phyloP scores from a whole-genome alignment of 2,113 vertebrate species.

The Bubo blakistoni region DNA sequence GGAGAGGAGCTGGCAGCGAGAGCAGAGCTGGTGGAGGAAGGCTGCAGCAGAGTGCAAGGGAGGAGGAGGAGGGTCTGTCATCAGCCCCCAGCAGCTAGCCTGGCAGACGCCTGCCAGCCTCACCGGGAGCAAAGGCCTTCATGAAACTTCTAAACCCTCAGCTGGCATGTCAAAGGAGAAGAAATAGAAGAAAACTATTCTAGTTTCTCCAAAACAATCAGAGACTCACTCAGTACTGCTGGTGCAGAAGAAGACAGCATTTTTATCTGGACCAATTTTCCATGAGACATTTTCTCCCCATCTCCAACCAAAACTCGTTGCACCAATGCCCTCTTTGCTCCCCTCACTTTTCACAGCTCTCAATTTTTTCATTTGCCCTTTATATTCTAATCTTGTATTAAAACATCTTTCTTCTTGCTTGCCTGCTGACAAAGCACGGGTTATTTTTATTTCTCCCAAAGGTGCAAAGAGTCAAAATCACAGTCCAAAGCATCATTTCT shows the following conservation, averaged over 20 bases:
- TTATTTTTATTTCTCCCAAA: slow-evolving; percentile 1
- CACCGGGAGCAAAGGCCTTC: background rate
- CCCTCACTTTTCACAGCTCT: background rate
- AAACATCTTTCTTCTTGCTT: background rate
- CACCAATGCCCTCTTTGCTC: background rate
- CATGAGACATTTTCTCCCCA: background rate
- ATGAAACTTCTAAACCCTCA: background rate
- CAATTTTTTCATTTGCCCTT: background rate
- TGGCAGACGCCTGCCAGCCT: background rate
- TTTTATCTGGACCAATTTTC: background rate
- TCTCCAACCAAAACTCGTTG: background rate
- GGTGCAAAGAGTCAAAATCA: background rate
- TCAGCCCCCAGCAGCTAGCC: background rate
- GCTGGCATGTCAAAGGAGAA: background rate
- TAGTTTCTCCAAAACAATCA: background rate
- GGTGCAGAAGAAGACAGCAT: background rate
- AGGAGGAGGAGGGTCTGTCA: background rate
- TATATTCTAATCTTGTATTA: background rate
- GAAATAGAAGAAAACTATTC: background rate
- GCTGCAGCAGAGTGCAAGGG: background rate
- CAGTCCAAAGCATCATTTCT: background rate
- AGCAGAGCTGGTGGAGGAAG: background rate
- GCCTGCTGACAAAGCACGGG: background rate
- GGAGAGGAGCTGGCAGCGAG: background rate
- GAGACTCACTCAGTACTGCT: background rate